phyloP scores from a whole-genome alignment of 2,888 invertebrate genomes.

The Endomychus coccineus region DNA sequence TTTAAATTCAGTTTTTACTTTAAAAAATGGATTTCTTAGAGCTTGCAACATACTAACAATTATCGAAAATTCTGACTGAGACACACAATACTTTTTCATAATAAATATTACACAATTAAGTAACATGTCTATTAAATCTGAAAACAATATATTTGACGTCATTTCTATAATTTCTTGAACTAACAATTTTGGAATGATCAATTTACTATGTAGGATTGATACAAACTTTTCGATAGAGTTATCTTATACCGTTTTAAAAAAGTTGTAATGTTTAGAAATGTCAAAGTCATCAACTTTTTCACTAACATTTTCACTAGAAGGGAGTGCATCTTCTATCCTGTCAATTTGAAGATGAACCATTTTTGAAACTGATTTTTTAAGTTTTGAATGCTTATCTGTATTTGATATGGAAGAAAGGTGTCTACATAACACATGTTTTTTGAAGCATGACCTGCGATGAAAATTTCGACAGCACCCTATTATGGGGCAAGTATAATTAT shows the following conservation, averaged over 20 bases:
- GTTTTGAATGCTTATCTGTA: not conserved
- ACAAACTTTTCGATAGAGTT: not conserved
- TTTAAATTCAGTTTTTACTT: no score
- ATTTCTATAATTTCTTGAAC: not conserved
- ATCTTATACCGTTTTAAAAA: no score
- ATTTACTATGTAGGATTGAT: not conserved
- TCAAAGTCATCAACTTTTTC: not conserved
- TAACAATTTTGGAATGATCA: not conserved
- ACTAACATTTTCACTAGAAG: no score
- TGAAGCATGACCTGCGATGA: not conserved
- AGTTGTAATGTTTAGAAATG: no score
- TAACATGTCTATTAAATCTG: no score
- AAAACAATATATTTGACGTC: not conserved
- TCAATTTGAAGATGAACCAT: not conserved
- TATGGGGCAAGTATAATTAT: constrained; percentile 4
- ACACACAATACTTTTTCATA: not conserved
- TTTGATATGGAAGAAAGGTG: not conserved
- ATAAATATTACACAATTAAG: not conserved
- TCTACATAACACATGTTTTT: not conserved
- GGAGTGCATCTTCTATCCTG: no score
- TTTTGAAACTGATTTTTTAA: no score
- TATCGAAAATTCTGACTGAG: no score
- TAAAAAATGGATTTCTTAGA: no score
- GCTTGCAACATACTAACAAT: no score
- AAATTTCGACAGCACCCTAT: not conserved